phyloP scores from a whole-genome alignment of 2,113 vertebrate genomes.

The Calyptommatus sinebrachiatus region DNA sequence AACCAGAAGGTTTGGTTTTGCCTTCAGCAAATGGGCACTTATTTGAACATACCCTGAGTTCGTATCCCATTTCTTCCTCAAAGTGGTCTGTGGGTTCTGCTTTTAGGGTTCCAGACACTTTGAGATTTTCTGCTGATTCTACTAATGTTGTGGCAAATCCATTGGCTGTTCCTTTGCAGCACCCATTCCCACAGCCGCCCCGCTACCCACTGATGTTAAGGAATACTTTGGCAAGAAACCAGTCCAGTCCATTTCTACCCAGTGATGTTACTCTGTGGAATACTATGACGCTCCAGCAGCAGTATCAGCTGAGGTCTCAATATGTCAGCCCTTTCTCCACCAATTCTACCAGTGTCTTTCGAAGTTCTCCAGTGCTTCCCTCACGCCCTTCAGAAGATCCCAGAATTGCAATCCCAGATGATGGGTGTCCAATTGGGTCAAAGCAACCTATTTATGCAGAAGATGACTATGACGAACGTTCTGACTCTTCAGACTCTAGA shows the following conservation, averaged over 20 bases:
- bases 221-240: constrained; percentile 88
- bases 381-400: constrained; percentile 81
- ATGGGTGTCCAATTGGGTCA: constrained; percentile 81
- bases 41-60: constrained; percentile 87
- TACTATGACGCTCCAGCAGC: constrained; percentile 96
- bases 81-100: constrained; percentile 98
- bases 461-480: constrained; percentile 93
- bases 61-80: constrained; percentile 87
- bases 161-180: constrained; percentile 84
- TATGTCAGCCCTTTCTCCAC: constrained; percentile 90
- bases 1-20: constrained; percentile 79
- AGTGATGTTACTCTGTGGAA: constrained; percentile 96
- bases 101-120: constrained; percentile 90
- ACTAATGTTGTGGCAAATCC: constrained; percentile 78
- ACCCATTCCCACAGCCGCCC: constrained; percentile 89
- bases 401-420: constrained; percentile 83
- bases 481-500: constrained; percentile 93
- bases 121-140: constrained; percentile 87
- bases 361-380: constrained; percentile 82
- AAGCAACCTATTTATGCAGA: constrained; percentile 90
- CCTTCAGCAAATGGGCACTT: constrained; percentile 83
- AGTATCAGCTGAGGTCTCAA: constrained; percentile 94
- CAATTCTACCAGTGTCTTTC: constrained; percentile 78
- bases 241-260: constrained; percentile 85
- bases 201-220: constrained; percentile 93